Evolutionary conservation across 2,888 invertebrate species (phyloP).

Genomic region (Synanthedon myopaeformis): DNA sequence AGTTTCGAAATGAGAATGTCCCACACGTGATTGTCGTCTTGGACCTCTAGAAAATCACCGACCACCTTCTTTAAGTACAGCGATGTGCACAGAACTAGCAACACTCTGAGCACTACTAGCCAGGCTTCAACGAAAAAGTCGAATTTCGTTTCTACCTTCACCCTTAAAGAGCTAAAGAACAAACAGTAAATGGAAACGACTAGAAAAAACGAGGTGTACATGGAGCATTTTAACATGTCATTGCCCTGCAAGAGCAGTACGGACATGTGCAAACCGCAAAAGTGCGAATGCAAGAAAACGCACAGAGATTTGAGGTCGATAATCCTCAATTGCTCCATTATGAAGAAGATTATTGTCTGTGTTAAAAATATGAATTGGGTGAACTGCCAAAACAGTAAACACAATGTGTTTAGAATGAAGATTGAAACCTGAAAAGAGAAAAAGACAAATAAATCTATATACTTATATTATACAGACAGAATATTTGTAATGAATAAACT

Average conservation of each 20-base stretch:
- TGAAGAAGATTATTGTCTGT: constrained; percentile 79
- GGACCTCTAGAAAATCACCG: constrained; percentile 33
- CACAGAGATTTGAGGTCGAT: constrained; percentile 52
- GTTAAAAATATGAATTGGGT: constrained; percentile 85
- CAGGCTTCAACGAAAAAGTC: constrained; percentile 36
- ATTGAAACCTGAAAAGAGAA: constrained; percentile 43
- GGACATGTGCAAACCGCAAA: constrained; percentile 51
- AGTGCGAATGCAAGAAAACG: constrained; percentile 48
- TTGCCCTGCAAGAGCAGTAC: constrained; percentile 52
- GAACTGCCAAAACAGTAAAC: constrained; percentile 81
- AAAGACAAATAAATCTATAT: background rate
- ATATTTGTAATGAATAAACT: too few species aligned
- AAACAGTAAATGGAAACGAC: constrained; percentile 41
- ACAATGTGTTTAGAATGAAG: constrained; percentile 48
- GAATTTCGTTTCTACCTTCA: constrained; percentile 34
- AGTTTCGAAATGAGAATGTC: constrained; percentile 80
- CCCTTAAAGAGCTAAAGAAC: constrained; percentile 38
- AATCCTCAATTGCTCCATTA: constrained; percentile 73
- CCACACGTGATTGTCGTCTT: constrained; percentile 77
- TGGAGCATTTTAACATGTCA: constrained; percentile 57
- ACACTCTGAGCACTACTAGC: constrained; percentile 31
- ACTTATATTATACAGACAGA: too few species aligned
- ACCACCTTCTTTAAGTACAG: constrained; percentile 52
- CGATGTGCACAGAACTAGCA: constrained; percentile 23
- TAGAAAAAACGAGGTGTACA: constrained; percentile 58